phyloP scores from a whole-genome alignment of 2,888 invertebrate species.

The Tuberolachnus salignus region DNA sequence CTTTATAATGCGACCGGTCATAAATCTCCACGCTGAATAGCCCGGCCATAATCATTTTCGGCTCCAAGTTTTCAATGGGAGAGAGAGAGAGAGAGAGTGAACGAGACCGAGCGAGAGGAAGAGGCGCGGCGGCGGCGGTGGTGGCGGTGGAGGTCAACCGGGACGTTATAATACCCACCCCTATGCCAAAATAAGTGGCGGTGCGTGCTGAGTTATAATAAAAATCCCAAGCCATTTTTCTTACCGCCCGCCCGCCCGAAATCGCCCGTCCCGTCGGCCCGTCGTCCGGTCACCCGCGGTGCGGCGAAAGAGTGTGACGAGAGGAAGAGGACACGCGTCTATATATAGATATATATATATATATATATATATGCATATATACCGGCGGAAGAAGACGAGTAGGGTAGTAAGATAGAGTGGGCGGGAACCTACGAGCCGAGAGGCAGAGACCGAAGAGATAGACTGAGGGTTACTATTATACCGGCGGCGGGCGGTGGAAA shows the following conservation, averaged over 20 bases:
- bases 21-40: constrained; percentile 49
- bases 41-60: constrained; percentile 48
- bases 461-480: background rate
- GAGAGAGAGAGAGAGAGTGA: background rate
- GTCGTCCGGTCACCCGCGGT: background rate
- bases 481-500: background rate
- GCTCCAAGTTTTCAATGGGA: constrained; percentile 41
- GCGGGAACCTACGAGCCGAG: too few relatives aligned
- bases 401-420: too few relatives aligned
- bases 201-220: constrained; percentile 41
- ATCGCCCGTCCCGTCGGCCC: background rate
- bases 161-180: constrained; percentile 7
- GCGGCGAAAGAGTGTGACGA: background rate
- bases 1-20: constrained; percentile 44
- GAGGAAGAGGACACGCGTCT: background rate
- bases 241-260: background rate
- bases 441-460: background rate
- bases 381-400: background rate
- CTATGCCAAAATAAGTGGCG: constrained; percentile 33
- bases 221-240: constrained; percentile 53
- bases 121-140: background rate
- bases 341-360: too few relatives aligned
- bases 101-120: background rate
- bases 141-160: constrained; percentile 29
- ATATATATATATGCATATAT: too few relatives aligned